Evolutionary conservation across 1,140 invertebrate genomes (phyloP).

Genomic region (Lordiphosa stackelbergi): DNA sequence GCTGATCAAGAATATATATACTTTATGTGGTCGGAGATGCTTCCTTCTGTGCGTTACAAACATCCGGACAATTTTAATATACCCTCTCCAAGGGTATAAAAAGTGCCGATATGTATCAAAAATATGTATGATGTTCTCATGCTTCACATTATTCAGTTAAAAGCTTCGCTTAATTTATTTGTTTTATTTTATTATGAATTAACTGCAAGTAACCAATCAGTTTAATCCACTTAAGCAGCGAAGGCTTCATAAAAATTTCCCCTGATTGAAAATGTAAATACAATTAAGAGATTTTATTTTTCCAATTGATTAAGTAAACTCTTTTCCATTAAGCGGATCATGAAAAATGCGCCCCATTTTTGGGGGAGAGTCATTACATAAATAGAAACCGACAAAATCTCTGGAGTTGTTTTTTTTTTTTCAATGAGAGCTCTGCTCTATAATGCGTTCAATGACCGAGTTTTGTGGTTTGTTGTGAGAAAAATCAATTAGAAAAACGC

Average conservation of each 20-base stretch:
- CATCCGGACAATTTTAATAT: too few species aligned
- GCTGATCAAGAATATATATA: too few species aligned
- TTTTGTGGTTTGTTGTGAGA: conserved; percentile 44
- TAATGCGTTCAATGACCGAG: conserved; percentile 72
- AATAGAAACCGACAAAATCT: conserved; percentile 10
- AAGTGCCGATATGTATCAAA: too few species aligned
- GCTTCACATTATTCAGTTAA: too few species aligned
- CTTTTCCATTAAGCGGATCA: conserved; percentile 1
- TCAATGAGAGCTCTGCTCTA: conserved; percentile 16
- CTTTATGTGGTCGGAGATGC: too few species aligned
- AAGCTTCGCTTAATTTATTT: too few species aligned
- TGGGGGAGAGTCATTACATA: conserved; percentile 9
- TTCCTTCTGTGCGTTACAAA: too few species aligned
- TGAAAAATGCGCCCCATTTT: background rate
- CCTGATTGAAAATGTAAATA: background rate
- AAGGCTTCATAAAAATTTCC: background rate
- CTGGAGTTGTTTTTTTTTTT: conserved; percentile 1
- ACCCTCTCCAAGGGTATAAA: too few species aligned
- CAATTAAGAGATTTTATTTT: conserved; percentile 19
- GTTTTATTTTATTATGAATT: too few species aligned
- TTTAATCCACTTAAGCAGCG: background rate
- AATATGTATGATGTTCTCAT: too few species aligned
- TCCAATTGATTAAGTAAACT: conserved; percentile 20
- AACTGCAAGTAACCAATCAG: too few species aligned
- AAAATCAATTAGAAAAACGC: conserved; percentile 72